phyloP scores from a whole-genome alignment of 2,797 vertebrate genomes.

The Pangasius larnaudii region DNA sequence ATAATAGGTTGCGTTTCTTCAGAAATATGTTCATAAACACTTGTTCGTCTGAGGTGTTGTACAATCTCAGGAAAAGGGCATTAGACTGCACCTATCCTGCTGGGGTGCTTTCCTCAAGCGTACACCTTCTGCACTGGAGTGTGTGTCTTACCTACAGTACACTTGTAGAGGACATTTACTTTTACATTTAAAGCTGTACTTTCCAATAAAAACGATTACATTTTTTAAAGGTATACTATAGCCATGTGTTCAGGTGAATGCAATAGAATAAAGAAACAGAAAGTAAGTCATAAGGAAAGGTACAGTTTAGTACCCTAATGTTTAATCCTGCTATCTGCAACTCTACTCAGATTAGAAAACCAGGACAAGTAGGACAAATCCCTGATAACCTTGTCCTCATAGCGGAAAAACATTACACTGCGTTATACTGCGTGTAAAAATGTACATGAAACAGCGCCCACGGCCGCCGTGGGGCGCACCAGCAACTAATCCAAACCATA shows the following conservation, averaged over 20 bases:
- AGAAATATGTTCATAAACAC: background rate
- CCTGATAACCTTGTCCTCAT: constrained; percentile 4
- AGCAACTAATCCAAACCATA: background rate
- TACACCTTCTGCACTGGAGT: background rate
- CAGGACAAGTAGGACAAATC: background rate
- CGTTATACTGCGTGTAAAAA: background rate
- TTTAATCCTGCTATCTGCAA: background rate
- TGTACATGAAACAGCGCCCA: background rate
- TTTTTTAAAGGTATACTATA: background rate
- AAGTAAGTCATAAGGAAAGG: background rate
- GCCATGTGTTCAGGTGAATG: background rate
- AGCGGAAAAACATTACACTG: background rate
- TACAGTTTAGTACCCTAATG: background rate
- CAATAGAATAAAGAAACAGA: background rate
- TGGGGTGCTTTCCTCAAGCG: background rate
- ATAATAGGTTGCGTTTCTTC: background rate
- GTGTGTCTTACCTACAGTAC: background rate
- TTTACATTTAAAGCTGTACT: background rate
- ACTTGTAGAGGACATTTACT: background rate
- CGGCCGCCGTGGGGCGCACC: background rate
- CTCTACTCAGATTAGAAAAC: background rate
- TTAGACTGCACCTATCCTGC: background rate
- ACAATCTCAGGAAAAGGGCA: background rate
- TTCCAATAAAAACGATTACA: background rate
- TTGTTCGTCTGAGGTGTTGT: background rate